phyloP scores from a whole-genome alignment of 2,113 vertebrate genomes.

The Dicentrarchus labrax region DNA sequence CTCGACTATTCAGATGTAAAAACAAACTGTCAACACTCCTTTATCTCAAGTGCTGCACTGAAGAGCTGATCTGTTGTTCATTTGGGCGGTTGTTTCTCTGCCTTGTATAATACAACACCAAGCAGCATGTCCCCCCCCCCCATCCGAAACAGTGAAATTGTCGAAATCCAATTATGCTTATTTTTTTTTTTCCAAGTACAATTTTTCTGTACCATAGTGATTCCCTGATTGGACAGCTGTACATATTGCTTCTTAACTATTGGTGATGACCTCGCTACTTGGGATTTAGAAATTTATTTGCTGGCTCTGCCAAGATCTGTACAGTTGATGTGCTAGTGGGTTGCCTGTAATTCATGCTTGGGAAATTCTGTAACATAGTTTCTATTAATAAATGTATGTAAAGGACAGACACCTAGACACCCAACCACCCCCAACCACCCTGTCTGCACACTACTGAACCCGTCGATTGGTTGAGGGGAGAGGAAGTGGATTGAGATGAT shows the following conservation, averaged over 20 bases:
- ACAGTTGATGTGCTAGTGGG: conserved; percentile 81
- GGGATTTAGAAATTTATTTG: conserved; percentile 71
- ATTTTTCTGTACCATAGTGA: conserved; percentile 77
- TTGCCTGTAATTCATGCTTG: conserved; percentile 84
- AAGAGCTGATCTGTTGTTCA: conserved; percentile 47
- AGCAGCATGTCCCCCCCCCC: conserved; percentile 59
- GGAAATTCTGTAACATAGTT: conserved; percentile 84
- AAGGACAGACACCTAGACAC: conserved; percentile 69
- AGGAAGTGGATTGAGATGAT: conserved; percentile 56
- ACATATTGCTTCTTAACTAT: conserved; percentile 82
- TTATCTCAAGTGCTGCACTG: conserved; percentile 46
- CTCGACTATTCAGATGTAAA: conserved; percentile 14
- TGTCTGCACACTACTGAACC: conserved; percentile 72
- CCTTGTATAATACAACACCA: conserved; percentile 73
- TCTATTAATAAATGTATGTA: conserved; percentile 83
- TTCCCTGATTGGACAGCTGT: conserved; percentile 79
- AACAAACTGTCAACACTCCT: conserved; percentile 27
- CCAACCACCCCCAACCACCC: conserved; percentile 46
- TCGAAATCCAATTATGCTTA: conserved; percentile 27
- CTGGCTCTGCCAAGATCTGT: conserved; percentile 77
- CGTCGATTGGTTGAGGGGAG: conserved; percentile 59
- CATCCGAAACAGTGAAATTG: conserved; percentile 27
- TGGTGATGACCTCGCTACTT: conserved; percentile 73
- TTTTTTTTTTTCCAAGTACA: conserved; percentile 33
- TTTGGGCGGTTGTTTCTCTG: conserved; percentile 57